Base-by-base conservation (phyloP, 2,888 invertebrate genomes). In the Bruchidius siliquastri region DNA sequence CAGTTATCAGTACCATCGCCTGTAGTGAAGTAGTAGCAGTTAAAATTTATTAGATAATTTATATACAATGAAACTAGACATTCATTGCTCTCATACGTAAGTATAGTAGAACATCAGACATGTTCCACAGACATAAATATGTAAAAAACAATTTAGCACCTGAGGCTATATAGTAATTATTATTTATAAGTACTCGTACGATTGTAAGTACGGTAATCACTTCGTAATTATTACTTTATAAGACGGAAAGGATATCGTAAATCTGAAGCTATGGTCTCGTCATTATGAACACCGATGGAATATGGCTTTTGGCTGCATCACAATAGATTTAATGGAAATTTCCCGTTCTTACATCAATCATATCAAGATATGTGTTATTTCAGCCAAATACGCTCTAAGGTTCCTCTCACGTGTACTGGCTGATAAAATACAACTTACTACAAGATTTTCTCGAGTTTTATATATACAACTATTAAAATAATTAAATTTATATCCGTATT, bases 221-320 rank as follows among this genome's bases (percentile, higher is more conserved):
- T 76, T 73, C 70, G 75, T 79, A 80, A 80, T 80, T 80, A 79
- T 75, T 72, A 76, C 77, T 76, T 76, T 77, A 74, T 73, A 77
- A 71, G 73, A 77, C 26, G 75, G 73, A 74, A 72, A 79, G 80
- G 78, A 80, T 79, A 77, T 78, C 73, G 75, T 80, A 80, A 80
- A 80, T 80, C 80, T 78, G 76, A 79, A 74, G 72, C 71, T 71
- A 75, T 73, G 69, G 71, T 76, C 76, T 75, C 76, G 74, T 75
- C 77, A 76, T 74, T 75, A 73, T 76, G 67, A 21, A 13, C 49
- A 49, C 8, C 49, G 49, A 49, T 49, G 49, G 49, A 8, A 49
- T 49, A 8, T 49, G 6, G 49, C 49, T 49, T 49, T 49, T 49
- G 49, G 49, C 49, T 49, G 49, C 18, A 49, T 49, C 49, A 49